Conservation (phyloP, 2,113 vertebrate species). For the Monopterus albus region DNA sequence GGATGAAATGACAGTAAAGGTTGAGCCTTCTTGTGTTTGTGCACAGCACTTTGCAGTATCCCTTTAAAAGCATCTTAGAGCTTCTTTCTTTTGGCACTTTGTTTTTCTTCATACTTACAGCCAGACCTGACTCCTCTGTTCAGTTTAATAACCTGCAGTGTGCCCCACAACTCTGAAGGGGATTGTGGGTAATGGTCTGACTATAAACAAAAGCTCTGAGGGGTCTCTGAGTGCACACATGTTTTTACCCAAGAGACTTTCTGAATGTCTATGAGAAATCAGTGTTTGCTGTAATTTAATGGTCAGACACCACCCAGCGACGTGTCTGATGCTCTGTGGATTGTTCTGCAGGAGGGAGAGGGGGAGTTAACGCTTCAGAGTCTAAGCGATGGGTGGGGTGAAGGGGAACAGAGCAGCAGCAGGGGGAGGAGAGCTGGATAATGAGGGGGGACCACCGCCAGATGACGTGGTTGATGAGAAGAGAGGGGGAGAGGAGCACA, state of each 20-base stretch:
- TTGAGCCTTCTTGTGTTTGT: no score
- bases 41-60: neutral
- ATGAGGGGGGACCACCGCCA: neutral
- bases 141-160: conserved; percentile 5
- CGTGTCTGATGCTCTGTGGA: no score
- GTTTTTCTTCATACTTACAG: neutral
- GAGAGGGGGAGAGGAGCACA: neutral
- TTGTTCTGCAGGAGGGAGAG: no score
- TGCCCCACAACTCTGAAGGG: conserved; percentile 20
- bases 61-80: neutral
- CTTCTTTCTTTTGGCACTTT: no score
- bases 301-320: no score
- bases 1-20: no score
- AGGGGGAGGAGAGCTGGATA: neutral
- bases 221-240: neutral
- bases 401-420: neutral
- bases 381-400: no score
- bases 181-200: conserved; percentile 43
- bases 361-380: no score
- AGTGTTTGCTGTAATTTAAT: no score
- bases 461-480: neutral
- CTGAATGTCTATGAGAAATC: no score
- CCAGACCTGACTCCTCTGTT: neutral
- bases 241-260: no score
- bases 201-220: conserved; percentile 19